Base-by-base conservation (phyloP, 2,113 vertebrate species). In the Tinamus guttatus region DNA sequence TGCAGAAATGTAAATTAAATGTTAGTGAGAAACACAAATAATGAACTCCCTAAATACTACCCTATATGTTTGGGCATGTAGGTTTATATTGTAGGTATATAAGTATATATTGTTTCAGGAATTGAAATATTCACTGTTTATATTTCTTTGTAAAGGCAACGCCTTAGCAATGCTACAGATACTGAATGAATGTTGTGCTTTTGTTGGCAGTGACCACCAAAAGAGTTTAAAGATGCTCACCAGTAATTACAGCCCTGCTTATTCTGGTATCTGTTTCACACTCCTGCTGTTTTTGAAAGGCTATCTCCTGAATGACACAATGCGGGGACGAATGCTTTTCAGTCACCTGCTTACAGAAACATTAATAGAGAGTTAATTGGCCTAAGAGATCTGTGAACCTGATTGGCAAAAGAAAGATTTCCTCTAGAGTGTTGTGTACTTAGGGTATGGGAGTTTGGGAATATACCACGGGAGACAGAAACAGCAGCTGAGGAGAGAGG, bases 121-220 rank as follows among this genome's bases (percentile, higher is more conserved):
- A 82, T 76, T 85, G 74, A 82, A 89, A 45, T 62, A 79, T 22
- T 60, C 9, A 22, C 7, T 79, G 30, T 47, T 86, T 92, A 36
- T 32, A 16, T 38, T 9, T n/a, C 59, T 83, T 81, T 73, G 63
- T 51, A 82, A 92, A 87, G 38, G 22, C 6, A 7, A 68, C 43
- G 36, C 16, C 19, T 84, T 73, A 89, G 30, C 24, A 79, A 49
- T 45, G 38, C 38, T 73, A n/a, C 22, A 56, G 30, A 14, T 49
- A 27, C 38, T 38, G 65, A 91, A 58, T 7, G 32, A 74, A 54
- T 2, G 0, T 47, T 64, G 32, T 52, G 14, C 74, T 94, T 58
- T 62, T 75, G 3, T 34, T 87, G 70, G 17, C 43, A 86, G 16
- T 45, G 79, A 36, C 7, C 21, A 58, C 9, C 19, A 43, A 28